Conservation (phyloP, 2,888 invertebrate genomes). For the Entomobrya multifasciata region DNA sequence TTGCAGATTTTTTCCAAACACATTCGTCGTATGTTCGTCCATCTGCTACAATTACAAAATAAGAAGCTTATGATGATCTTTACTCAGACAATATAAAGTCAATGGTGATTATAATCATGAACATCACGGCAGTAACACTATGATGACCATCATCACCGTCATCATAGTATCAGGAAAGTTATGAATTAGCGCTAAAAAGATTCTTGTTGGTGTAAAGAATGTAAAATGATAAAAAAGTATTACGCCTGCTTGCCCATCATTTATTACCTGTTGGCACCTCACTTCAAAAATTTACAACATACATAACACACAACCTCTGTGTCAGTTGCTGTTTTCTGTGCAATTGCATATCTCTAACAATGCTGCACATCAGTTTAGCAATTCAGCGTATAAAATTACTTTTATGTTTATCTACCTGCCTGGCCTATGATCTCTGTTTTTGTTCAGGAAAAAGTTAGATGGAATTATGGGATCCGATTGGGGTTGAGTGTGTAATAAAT, state of each 20-base stretch:
- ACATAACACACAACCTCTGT: not conserved
- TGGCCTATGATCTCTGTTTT: conserved; percentile 6
- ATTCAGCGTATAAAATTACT: not conserved
- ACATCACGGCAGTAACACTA: not conserved
- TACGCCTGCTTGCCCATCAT: conserved; percentile 61
- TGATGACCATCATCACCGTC: not conserved
- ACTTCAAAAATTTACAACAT: conserved; percentile 61
- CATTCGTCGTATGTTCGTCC: not conserved
- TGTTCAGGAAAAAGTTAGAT: conserved; percentile 32
- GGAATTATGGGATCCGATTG: conserved; percentile 63
- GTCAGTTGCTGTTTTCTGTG: not conserved
- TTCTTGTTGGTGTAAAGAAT: conserved; percentile 7
- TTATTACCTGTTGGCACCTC: conserved; percentile 71
- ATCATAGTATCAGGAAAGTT: not conserved
- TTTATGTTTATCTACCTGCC: conserved; percentile 1
- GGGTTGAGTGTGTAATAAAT: conserved; percentile 64
- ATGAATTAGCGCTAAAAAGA: conserved; percentile 24
- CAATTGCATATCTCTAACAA: not conserved
- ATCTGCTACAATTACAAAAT: not conserved
- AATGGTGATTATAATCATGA: not conserved
- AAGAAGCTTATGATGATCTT: not conserved
- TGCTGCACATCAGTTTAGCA: not conserved
- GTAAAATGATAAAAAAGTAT: not conserved
- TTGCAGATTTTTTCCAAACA: not conserved
- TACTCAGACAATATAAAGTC: no score